These are phyloP conservation scores for Parazoanthus darwini DNA, from an alignment of 92 coral and sea anemone species.

Conservation along the genomic window DNA sequence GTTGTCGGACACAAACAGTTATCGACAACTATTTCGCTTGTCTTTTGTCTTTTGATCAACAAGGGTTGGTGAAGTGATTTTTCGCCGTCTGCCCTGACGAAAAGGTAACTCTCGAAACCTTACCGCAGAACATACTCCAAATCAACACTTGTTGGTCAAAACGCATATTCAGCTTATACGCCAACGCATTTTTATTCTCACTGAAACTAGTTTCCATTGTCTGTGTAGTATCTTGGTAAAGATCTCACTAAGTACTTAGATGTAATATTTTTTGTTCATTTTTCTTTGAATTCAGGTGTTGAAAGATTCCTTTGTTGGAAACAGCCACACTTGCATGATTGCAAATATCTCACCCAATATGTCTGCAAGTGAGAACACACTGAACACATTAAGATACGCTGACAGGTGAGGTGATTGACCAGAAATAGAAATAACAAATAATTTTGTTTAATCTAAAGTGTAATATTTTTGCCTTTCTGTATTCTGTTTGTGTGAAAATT, in stretches of 20 bases:
- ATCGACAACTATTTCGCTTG: too few relatives aligned
- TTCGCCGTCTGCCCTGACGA: too few relatives aligned
- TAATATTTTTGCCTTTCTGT: background rate
- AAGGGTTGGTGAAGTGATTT: too few relatives aligned
- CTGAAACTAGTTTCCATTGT: background rate
- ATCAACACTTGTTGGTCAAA: too few relatives aligned
- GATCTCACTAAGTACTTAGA: background rate
- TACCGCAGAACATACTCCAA: too few relatives aligned
- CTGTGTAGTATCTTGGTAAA: background rate
- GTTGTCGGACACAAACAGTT: too few relatives aligned
- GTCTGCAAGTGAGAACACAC: constrained; percentile 81
- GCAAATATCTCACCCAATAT: constrained; percentile 84
- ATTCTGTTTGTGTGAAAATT: background rate
- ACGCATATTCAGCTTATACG: too few relatives aligned
- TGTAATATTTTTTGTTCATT: background rate
- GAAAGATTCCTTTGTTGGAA: constrained; percentile 85
- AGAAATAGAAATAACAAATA: background rate
- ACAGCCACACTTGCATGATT: constrained; percentile 88
- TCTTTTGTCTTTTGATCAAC: too few relatives aligned
- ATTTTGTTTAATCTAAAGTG: background rate
- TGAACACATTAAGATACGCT: constrained; percentile 82
- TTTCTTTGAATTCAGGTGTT: constrained; percentile 53
- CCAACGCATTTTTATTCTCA: too few relatives aligned
- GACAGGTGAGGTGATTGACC: constrained; percentile 57
- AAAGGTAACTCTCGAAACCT: too few relatives aligned